Percentiles rank a stretch among this genome's conserved stretches.
These are phyloP conservation scores for Pelosia muscerda DNA, from an alignment of 2,888 invertebrate species.

Conservation along the genomic window DNA sequence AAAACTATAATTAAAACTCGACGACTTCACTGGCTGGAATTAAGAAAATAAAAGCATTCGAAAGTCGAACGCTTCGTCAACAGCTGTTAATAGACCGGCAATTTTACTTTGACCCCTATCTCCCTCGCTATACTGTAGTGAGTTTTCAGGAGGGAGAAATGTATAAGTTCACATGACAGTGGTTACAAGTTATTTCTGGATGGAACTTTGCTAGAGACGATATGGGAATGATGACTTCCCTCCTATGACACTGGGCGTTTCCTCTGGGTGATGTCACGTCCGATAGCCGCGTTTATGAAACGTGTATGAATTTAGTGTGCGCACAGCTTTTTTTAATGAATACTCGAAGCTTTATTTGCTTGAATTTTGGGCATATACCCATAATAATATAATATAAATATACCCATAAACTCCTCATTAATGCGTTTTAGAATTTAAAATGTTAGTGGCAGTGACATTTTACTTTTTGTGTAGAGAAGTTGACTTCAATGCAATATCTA, in stretches of 20 bases:
- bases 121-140: constrained; percentile 27
- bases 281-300: constrained; percentile 54
- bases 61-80: constrained; percentile 72
- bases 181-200: constrained; percentile 75
- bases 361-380: too few species aligned
- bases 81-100: constrained; percentile 81
- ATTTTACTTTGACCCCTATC: constrained; percentile 58
- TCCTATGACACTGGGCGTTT: constrained; percentile 75
- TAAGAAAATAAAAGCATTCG: constrained; percentile 58
- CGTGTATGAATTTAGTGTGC: constrained; percentile 40
- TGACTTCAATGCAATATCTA: too few species aligned
- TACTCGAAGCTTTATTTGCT: constrained; percentile 1
- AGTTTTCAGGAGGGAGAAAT: constrained; percentile 25
- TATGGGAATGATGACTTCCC: constrained; percentile 83
- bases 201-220: constrained; percentile 61
- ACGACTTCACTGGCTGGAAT: constrained; percentile 47
- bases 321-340: background rate
- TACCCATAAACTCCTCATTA: too few species aligned
- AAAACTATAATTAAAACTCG: constrained; percentile 46
- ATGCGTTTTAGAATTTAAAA: too few species aligned
- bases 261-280: constrained; percentile 79
- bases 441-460: too few species aligned
- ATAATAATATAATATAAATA: too few species aligned
- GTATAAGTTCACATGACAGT: constrained; percentile 42
- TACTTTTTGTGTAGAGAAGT: too few species aligned